Conservation (phyloP, 2,888 invertebrate species). For the Leptarthrus brevirostris region DNA sequence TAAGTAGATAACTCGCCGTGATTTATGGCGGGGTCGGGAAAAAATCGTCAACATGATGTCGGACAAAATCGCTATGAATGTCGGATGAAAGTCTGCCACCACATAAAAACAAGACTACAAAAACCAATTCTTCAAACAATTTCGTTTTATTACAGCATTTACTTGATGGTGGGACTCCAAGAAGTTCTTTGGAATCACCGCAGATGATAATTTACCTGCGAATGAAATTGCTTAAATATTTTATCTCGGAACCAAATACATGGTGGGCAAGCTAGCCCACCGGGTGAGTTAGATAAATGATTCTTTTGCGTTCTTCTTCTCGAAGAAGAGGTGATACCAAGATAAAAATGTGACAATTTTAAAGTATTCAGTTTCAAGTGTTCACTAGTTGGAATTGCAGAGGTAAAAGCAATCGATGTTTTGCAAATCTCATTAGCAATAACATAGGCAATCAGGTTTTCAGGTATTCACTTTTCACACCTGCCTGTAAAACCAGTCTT, state of each 20-base stretch:
- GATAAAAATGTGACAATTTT: background rate
- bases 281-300: background rate
- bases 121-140: conserved; percentile 25
- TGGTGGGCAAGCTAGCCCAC: background rate
- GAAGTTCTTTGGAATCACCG: conserved; percentile 17
- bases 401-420: background rate
- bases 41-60: conserved; percentile 32
- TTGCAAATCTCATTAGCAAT: background rate
- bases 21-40: conserved; percentile 26
- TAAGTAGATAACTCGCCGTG: conserved; percentile 27
- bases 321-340: background rate
- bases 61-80: conserved; percentile 6
- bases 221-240: conserved; percentile 34
- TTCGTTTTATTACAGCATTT: conserved; percentile 23
- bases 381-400: background rate
- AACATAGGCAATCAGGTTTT: background rate
- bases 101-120: background rate
- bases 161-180: background rate
- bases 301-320: too few relatives aligned
- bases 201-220: conserved; percentile 18
- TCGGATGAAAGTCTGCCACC: background rate
- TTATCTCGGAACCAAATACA: background rate
- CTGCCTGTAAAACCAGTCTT: too few relatives aligned
- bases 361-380: background rate
- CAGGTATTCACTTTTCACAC: background rate